phyloP scores from a whole-genome alignment of 2,797 vertebrate genomes.

The Taenioides sp. region DNA sequence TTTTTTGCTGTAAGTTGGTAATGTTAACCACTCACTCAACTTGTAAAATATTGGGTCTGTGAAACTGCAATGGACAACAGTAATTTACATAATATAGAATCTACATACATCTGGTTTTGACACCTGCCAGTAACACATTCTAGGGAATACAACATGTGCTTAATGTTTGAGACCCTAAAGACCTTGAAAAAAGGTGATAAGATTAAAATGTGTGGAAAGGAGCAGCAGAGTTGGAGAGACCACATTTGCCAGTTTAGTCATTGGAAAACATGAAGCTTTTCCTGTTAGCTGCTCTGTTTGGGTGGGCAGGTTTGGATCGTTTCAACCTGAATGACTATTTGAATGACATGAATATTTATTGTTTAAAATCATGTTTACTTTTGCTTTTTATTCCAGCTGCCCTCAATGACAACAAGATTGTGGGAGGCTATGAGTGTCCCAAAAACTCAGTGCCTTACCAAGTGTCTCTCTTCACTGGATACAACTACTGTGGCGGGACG shows the following conservation, averaged over 20 bases:
- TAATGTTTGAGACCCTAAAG: constrained; percentile 37
- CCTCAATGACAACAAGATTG: constrained; percentile 75
- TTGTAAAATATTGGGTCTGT: not conserved
- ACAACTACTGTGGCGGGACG: constrained; percentile 80
- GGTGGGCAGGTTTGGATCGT: constrained; percentile 54
- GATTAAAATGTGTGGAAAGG: constrained; percentile 38
- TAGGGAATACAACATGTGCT: constrained; percentile 65
- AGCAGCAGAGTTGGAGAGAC: not conserved
- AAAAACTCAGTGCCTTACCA: constrained; percentile 77
- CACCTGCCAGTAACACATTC: not conserved
- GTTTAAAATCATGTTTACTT: not conserved
- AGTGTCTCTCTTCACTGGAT: constrained; percentile 79
- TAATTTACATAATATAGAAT: too few species aligned
- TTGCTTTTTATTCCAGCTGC: constrained; percentile 48
- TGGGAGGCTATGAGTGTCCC: constrained; percentile 79
- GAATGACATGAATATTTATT: too few species aligned
- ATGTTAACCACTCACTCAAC: not conserved
- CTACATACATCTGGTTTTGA: too few species aligned
- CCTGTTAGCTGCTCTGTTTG: constrained; percentile 53
- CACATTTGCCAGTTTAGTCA: constrained; percentile 20
- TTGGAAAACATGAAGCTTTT: constrained; percentile 52
- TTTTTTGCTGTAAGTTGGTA: not conserved
- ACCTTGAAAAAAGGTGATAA: constrained; percentile 64
- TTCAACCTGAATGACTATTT: not conserved
- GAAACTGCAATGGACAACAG: not conserved